phyloP scores from a whole-genome alignment of 2,797 vertebrate species.

The Eulemur mongoz region DNA sequence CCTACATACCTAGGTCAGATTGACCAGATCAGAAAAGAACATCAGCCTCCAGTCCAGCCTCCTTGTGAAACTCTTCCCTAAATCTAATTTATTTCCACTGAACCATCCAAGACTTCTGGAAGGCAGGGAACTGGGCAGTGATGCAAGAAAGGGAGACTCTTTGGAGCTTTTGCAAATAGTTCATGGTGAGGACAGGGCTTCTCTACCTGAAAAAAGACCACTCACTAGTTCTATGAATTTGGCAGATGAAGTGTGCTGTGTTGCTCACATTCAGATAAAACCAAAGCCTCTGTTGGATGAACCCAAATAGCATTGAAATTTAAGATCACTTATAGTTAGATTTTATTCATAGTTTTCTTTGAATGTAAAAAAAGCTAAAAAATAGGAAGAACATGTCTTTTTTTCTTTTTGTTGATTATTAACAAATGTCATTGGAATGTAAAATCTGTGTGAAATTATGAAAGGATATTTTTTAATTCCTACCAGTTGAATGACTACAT shows the following conservation, averaged over 20 bases:
- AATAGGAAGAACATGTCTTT: neutral
- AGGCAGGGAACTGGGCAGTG: neutral
- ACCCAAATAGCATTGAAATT: neutral
- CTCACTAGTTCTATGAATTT: neutral
- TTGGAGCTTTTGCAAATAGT: neutral
- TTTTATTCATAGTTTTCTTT: conserved; percentile 32
- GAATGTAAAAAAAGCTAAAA: neutral
- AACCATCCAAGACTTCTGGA: conserved; percentile 16
- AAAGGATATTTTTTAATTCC: conserved; percentile 34
- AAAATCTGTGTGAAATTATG: conserved; percentile 26
- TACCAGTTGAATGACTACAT: neutral
- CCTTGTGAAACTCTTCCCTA: neutral
- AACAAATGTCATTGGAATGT: neutral
- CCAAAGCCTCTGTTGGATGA: neutral
- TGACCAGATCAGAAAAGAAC: neutral
- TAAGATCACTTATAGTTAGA: neutral
- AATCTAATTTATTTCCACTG: conserved; percentile 7
- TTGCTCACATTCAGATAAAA: conserved; percentile 33
- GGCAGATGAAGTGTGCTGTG: neutral
- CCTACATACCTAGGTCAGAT: neutral
- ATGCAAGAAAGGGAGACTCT: neutral
- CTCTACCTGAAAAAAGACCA: neutral
- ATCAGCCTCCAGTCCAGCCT: neutral
- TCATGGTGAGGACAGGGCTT: neutral
- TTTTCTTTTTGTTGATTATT: neutral